These are phyloP conservation scores for Platysteira castanea DNA, from an alignment of 2,113 vertebrate genomes.

Conservation along the genomic window DNA sequence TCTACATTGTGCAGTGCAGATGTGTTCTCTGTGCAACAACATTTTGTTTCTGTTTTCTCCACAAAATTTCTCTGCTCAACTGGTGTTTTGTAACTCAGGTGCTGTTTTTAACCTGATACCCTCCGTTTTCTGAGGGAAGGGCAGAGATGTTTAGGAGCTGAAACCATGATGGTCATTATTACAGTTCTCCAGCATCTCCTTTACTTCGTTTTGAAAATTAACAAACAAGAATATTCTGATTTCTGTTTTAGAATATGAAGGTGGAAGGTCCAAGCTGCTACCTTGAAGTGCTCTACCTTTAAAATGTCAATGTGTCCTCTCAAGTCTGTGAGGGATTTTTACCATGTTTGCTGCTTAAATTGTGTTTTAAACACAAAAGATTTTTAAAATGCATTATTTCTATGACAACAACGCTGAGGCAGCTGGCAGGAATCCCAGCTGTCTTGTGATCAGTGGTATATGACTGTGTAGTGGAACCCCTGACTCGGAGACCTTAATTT, in stretches of 20 bases:
- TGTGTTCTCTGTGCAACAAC: not conserved
- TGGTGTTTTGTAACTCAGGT: not conserved
- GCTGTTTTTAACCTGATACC: not conserved
- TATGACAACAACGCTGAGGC: not conserved
- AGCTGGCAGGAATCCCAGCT: not conserved
- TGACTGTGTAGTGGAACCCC: not conserved
- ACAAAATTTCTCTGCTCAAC: not conserved
- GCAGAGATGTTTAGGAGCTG: not conserved
- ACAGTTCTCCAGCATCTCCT: not conserved
- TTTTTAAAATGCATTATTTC: not conserved
- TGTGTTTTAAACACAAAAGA: not conserved
- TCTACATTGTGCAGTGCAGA: not conserved
- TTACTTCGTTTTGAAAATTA: not conserved
- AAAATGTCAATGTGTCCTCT: not conserved
- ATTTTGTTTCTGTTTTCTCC: not conserved
- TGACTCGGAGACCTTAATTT: rapidly evolving
- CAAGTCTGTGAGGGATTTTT: not conserved
- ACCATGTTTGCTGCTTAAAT: not conserved
- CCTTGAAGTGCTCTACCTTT: not conserved
- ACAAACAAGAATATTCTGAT: not conserved
- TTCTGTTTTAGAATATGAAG: not conserved
- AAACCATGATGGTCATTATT: not conserved
- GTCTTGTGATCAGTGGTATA: not conserved
- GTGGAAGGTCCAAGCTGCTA: not conserved
- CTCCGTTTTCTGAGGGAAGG: not conserved